Evolutionary conservation across 2,113 vertebrate species (phyloP).

Genomic region (Gnathonemus echidnorhynchus): DNA sequence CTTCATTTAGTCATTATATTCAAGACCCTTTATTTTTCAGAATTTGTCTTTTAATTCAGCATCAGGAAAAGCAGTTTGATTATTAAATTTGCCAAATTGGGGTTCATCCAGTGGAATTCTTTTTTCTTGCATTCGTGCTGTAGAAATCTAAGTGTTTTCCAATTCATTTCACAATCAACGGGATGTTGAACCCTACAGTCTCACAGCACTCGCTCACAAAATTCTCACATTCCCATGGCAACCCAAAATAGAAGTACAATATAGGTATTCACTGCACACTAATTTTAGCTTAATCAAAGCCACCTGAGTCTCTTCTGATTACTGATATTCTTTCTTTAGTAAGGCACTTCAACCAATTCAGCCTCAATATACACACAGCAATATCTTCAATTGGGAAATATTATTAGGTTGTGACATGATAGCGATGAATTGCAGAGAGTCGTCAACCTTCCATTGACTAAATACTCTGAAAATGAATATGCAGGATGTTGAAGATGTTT

Average conservation of each 20-base stretch:
- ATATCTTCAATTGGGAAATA: constrained; percentile 11
- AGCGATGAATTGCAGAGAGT: not conserved
- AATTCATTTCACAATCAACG: constrained; percentile 79
- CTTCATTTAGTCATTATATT: not conserved
- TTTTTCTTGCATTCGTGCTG: not conserved
- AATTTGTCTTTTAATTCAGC: not conserved
- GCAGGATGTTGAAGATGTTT: constrained; percentile 8
- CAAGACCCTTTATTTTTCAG: not conserved
- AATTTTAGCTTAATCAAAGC: constrained; percentile 21
- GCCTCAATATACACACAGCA: not conserved
- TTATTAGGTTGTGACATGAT: constrained; percentile 7
- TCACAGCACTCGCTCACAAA: constrained; percentile 74
- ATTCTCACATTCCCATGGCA: constrained; percentile 94
- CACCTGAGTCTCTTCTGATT: constrained; percentile 12
- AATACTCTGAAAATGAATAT: not conserved
- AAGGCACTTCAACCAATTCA: constrained; percentile 2
- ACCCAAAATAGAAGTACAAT: constrained; percentile 57
- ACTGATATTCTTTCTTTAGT: constrained; percentile 19
- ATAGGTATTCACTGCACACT: constrained; percentile 12
- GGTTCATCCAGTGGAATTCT: not conserved
- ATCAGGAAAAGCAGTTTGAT: not conserved
- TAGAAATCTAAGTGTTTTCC: constrained; percentile 39
- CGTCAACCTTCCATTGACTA: not conserved
- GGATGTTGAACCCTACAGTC: constrained; percentile 83
- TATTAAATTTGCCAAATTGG: not conserved